A percentile compares a stretch with the other conserved stretches of the same genome.
phyloP scores from a whole-genome alignment of 2,113 vertebrate genomes.

The Excalfactoria chinensis region DNA sequence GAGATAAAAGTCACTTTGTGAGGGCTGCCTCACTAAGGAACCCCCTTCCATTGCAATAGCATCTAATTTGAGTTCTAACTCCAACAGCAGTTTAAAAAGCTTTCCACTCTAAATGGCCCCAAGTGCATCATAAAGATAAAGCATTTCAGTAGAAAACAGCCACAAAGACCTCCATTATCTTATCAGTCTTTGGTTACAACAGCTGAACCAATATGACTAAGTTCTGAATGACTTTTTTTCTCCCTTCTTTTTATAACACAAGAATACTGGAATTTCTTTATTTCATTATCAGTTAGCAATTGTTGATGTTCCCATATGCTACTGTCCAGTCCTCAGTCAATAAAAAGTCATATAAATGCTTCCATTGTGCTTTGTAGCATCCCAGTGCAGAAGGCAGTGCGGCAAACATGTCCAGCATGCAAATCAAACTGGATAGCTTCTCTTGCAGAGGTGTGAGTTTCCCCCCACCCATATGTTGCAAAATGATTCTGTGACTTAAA shows the following conservation, averaged over 20 bases:
- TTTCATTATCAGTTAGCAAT: constrained; percentile 89
- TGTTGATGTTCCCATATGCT: constrained; percentile 90
- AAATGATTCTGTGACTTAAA: constrained; percentile 28
- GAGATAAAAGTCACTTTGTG: constrained; percentile 97
- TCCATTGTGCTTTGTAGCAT: constrained; percentile 83
- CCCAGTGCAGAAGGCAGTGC: constrained; percentile 70
- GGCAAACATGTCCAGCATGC: constrained; percentile 78
- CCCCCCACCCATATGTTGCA: background rate
- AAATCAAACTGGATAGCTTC: constrained; percentile 42
- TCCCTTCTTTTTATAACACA: constrained; percentile 69
- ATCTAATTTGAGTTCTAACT: constrained; percentile 96
- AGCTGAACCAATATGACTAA: constrained; percentile 97
- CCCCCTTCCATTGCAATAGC: constrained; percentile 82
- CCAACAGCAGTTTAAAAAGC: constrained; percentile 90
- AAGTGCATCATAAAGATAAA: constrained; percentile 98
- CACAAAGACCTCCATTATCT: constrained; percentile 98
- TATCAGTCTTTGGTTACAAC: constrained; percentile 92
- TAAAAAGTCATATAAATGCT: constrained; percentile 89
- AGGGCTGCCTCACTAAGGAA: constrained; percentile 75
- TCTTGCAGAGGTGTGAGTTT: constrained; percentile 47
- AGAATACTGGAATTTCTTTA: constrained; percentile 95
- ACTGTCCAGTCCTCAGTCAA: constrained; percentile 84
- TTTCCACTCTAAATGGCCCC: constrained; percentile 95
- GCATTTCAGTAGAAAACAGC: constrained; percentile 93
- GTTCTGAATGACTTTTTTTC: constrained; percentile 90